These are phyloP conservation scores for Leucophenga montana DNA, from an alignment of 2,888 invertebrate genomes.

Conservation along the genomic window DNA sequence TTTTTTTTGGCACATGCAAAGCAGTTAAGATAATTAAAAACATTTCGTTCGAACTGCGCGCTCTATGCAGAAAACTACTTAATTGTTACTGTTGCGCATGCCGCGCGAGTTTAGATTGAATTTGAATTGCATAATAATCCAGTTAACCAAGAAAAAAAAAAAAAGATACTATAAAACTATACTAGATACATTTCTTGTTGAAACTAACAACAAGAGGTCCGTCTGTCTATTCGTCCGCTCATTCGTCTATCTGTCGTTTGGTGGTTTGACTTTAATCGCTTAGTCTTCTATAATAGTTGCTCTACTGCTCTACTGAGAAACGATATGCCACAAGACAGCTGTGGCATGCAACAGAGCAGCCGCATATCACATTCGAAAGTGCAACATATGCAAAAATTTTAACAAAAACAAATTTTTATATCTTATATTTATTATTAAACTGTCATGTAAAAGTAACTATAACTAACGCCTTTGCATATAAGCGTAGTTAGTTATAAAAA, in stretches of 20 bases:
- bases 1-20: too few relatives aligned
- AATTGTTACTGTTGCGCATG: slow-evolving; percentile 20
- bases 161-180: too few relatives aligned
- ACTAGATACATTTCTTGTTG: too few relatives aligned
- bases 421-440: too few relatives aligned
- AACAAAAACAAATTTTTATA: background rate
- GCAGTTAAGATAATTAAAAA: too few relatives aligned
- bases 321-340: slow-evolving; percentile 18
- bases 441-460: too few relatives aligned
- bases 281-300: slow-evolving; percentile 19
- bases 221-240: slow-evolving; percentile 16
- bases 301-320: too few relatives aligned
- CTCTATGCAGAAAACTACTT: slow-evolving; percentile 9
- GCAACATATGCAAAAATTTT: slow-evolving; percentile 31
- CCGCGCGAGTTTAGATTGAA: slow-evolving; percentile 14
- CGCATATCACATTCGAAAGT: slow-evolving; percentile 56
- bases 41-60: too few relatives aligned
- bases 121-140: slow-evolving; percentile 19
- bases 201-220: background rate
- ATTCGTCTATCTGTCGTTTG: slow-evolving; percentile 26
- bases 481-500: too few relatives aligned
- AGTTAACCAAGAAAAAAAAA: slow-evolving; percentile 13
- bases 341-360: slow-evolving; percentile 34
- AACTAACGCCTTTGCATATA: too few relatives aligned
- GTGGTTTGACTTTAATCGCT: slow-evolving; percentile 26